These are phyloP conservation scores for Macrobrachium rosenbergii DNA, from an alignment of 1,140 invertebrate species.

Conservation along the genomic window DNA sequence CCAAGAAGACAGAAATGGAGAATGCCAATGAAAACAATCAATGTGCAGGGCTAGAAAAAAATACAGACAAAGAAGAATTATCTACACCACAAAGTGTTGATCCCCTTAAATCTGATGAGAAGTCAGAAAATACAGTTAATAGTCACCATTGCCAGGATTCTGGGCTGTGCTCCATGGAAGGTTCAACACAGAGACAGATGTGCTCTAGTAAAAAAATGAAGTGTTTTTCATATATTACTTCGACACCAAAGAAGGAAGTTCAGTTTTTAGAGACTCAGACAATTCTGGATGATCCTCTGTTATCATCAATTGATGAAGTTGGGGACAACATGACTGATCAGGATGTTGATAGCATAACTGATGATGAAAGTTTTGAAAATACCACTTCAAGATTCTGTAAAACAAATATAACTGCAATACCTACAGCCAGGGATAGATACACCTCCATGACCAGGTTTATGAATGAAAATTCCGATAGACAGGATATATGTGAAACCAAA, in stretches of 20 bases:
- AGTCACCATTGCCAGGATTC: slow-evolving; percentile 31
- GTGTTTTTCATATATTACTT: slow-evolving; percentile 25
- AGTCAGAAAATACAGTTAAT: neutral
- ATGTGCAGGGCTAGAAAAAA: neutral
- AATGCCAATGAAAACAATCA: neutral
- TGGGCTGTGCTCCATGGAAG: neutral
- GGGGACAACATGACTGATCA: slow-evolving; percentile 26
- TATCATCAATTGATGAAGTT: slow-evolving; percentile 47
- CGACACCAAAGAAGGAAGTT: slow-evolving; percentile 43
- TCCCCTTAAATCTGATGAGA: neutral
- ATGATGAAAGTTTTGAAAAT: slow-evolving; percentile 30
- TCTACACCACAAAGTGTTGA: neutral
- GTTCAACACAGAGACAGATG: neutral
- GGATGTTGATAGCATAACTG: slow-evolving; percentile 22
- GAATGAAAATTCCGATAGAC: slow-evolving; percentile 21
- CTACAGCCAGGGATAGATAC: neutral
- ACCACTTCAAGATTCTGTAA: slow-evolving; percentile 7
- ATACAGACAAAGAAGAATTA: neutral
- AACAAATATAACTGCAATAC: slow-evolving; percentile 21
- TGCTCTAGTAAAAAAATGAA: neutral
- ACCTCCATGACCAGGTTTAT: neutral
- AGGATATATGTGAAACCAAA: slow-evolving; percentile 14
- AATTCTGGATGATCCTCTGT: slow-evolving; percentile 47
- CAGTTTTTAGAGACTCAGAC: slow-evolving; percentile 32
- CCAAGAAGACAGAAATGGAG: neutral